phyloP scores from a whole-genome alignment of 1,140 invertebrate species.

The Drosophila ogumai region DNA sequence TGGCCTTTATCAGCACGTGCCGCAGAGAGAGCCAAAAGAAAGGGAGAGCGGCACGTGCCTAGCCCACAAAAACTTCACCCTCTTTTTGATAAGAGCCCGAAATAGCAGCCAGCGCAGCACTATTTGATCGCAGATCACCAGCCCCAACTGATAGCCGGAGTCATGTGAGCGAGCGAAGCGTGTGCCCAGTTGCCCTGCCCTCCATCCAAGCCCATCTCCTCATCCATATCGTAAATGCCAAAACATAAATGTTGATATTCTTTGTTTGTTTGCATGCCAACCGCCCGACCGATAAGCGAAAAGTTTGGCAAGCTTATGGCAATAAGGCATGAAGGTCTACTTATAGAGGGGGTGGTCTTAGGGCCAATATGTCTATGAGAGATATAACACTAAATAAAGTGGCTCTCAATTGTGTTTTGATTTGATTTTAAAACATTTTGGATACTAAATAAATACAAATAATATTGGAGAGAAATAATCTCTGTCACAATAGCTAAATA shows the following conservation, averaged over 20 bases:
- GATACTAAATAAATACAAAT: not conserved
- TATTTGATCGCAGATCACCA: conserved; percentile 49
- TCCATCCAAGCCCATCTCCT: not conserved
- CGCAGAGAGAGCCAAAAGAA: not conserved
- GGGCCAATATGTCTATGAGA: not conserved
- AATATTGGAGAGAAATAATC: not conserved
- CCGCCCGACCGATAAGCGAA: conserved; percentile 31
- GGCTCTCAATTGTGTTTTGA: not conserved
- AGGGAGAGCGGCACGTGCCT: conserved; percentile 56
- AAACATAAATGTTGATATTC: conserved; percentile 62
- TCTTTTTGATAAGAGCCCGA: conserved; percentile 29
- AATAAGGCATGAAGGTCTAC: conserved; percentile 3
- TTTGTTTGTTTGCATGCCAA: conserved; percentile 44
- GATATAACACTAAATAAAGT: not conserved
- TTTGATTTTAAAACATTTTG: not conserved
- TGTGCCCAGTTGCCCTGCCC: conserved; percentile 3
- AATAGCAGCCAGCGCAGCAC: conserved; percentile 25
- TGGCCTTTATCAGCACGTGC: conserved; percentile 25
- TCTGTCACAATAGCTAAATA: not conserved
- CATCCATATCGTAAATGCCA: conserved; percentile 48
- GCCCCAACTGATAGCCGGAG: conserved; percentile 37
- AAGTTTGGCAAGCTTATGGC: conserved; percentile 29
- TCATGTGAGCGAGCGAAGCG: conserved; percentile 47
- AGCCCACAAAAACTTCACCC: conserved; percentile 15
- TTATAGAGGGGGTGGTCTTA: not conserved